Conservation (phyloP, 2,888 invertebrate species). For the Drosophila neutralis region DNA sequence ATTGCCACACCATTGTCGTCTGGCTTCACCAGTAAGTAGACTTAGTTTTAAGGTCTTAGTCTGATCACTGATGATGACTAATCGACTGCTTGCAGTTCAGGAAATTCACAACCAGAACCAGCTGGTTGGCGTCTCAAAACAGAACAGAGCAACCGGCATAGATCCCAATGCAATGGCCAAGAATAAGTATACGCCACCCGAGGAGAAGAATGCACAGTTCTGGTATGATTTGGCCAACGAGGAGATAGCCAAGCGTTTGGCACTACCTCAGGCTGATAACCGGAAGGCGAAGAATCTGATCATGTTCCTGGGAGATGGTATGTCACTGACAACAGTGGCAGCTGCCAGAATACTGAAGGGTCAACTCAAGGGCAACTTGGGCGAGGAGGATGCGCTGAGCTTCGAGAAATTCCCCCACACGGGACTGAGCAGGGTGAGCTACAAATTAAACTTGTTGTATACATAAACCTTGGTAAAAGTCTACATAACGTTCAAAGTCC, state of each 20-base stretch:
- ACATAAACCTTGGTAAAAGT: neutral
- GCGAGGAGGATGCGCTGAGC: constrained; percentile 87
- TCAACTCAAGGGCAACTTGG: constrained; percentile 86
- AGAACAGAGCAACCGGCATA: neutral
- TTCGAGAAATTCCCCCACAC: constrained; percentile 88
- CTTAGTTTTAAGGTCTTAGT: rapidly evolving
- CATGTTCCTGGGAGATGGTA: constrained; percentile 87
- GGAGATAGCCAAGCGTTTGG: constrained; percentile 59
- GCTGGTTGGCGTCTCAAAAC: constrained; percentile 40
- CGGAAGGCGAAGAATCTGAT: constrained; percentile 78
- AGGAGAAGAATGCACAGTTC: constrained; percentile 67
- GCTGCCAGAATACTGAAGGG: constrained; percentile 88
- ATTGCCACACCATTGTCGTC: constrained; percentile 28
- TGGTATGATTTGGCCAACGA: constrained; percentile 67
- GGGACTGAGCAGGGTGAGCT: constrained; percentile 87
- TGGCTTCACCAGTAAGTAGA: constrained; percentile 36
- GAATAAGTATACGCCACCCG: constrained; percentile 54
- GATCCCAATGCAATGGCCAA: constrained; percentile 65
- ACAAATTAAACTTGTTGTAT: neutral
- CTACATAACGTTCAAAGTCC: neutral
- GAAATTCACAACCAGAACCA: constrained; percentile 53
- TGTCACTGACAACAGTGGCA: constrained; percentile 89
- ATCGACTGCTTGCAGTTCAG: constrained; percentile 26
- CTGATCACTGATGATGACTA: too few relatives aligned
- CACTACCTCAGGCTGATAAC: constrained; percentile 53